These are phyloP conservation scores for Heliconius cydno DNA, from an alignment of 2,888 invertebrate genomes.

Conservation along the genomic window DNA sequence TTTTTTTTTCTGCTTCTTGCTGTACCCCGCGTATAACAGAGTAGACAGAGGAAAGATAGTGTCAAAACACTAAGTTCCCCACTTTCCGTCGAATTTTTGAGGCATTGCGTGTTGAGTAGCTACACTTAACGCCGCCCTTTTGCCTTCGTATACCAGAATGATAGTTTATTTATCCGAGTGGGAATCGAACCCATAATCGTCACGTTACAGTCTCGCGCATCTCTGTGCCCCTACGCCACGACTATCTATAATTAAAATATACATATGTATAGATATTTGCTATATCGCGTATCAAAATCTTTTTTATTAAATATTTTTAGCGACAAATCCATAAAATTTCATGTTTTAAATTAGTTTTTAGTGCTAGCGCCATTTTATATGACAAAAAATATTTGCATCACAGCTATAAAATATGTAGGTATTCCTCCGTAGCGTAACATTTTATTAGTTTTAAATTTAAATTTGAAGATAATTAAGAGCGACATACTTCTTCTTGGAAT, in stretches of 20 bases:
- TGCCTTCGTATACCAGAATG: no score
- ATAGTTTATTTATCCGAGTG: no score
- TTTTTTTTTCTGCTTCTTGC: no score
- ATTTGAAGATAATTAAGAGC: not conserved
- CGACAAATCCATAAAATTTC: not conserved
- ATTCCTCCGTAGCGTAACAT: not conserved
- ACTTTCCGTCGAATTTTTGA: no score
- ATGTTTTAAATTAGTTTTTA: slow-evolving; percentile 1
- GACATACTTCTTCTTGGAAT: not conserved
- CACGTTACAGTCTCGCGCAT: no score
- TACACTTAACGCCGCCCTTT: no score
- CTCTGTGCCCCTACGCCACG: no score
- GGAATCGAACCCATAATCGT: no score
- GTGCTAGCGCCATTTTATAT: slow-evolving; percentile 1
- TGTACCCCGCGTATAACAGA: no score
- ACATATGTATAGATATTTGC: not conserved
- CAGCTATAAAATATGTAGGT: slow-evolving; percentile 1
- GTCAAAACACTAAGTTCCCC: no score
- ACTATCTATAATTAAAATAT: not conserved
- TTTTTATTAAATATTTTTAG: not conserved
- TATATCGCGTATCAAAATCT: not conserved
- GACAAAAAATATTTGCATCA: slow-evolving; percentile 2
- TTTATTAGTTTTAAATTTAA: not conserved
- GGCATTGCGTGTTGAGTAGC: no score
- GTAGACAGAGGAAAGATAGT: no score